These are phyloP conservation scores for Pandion haliaetus DNA, from an alignment of 2,113 vertebrate species.

Conservation along the genomic window DNA sequence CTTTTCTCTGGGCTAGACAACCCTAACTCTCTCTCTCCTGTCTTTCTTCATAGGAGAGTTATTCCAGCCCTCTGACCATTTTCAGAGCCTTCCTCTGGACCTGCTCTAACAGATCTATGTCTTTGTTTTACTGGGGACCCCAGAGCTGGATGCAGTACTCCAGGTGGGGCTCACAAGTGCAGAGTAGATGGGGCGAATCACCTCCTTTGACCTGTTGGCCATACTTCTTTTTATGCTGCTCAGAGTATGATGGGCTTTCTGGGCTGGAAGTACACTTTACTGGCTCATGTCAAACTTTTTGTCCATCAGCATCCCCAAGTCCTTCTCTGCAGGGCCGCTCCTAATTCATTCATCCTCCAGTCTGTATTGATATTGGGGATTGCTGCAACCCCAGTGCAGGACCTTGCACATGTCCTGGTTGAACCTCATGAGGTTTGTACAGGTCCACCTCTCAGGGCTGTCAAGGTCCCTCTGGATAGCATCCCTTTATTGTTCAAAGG, in stretches of 20 bases:
- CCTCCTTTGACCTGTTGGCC: background rate
- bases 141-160: background rate
- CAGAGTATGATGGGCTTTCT: background rate
- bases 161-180: accelerated
- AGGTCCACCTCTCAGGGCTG: background rate
- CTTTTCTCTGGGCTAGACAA: background rate
- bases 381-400: background rate
- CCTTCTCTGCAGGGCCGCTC: background rate
- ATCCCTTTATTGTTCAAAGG: background rate
- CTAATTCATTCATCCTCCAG: background rate
- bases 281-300: background rate
- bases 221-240: background rate
- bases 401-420: background rate
- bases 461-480: background rate
- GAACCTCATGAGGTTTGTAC: background rate
- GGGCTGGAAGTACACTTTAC: too few species aligned
- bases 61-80: background rate
- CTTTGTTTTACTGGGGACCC: too few species aligned
- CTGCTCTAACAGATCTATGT: too few species aligned
- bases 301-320: too few species aligned
- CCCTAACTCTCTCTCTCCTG: too few species aligned
- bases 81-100: background rate
- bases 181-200: background rate
- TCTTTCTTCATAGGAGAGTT: background rate
- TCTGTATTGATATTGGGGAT: background rate